Percentiles rank a stretch among this genome's conserved stretches.
phyloP scores from a whole-genome alignment of 2,888 invertebrate species.

The Volucella bombylans region DNA sequence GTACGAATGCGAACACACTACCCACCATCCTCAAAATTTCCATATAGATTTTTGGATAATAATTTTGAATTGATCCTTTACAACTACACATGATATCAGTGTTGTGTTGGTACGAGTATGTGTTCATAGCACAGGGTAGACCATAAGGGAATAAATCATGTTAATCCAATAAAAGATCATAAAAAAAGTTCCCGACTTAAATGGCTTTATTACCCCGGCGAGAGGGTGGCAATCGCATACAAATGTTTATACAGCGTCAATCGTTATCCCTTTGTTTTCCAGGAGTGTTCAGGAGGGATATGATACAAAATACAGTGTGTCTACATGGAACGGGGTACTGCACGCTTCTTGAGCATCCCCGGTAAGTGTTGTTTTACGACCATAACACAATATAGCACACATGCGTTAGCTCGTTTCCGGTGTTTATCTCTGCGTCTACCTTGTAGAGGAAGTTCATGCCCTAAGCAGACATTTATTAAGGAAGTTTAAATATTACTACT shows the following conservation, averaged over 20 bases:
- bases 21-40: not conserved
- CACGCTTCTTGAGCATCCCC: conserved; percentile 13
- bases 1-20: conserved; percentile 14
- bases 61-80: conserved; percentile 68
- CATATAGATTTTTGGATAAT: conserved; percentile 62
- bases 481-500: conserved; percentile 45
- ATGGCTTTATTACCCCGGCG: conserved; percentile 70
- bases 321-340: not conserved
- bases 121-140: conserved; percentile 8
- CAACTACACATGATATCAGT: not conserved
- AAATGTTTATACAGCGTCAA: conserved; percentile 65
- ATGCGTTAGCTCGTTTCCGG: conserved; percentile 40
- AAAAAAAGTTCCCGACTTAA: conserved; percentile 70
- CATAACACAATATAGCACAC: conserved; percentile 43
- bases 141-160: conserved; percentile 69
- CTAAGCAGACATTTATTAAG: conserved; percentile 64
- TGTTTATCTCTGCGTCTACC: conserved; percentile 28
- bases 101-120: not conserved
- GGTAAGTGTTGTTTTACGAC: conserved; percentile 59
- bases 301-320: too few relatives aligned
- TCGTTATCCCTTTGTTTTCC: conserved; percentile 34
- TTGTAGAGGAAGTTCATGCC: conserved; percentile 42
- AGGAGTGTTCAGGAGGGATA: not conserved
- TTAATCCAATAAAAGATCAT: conserved; percentile 73
- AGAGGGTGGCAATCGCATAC: conserved; percentile 69